Base-by-base conservation (phyloP, 2,113 vertebrate genomes). In the Ursus arctos region DNA sequence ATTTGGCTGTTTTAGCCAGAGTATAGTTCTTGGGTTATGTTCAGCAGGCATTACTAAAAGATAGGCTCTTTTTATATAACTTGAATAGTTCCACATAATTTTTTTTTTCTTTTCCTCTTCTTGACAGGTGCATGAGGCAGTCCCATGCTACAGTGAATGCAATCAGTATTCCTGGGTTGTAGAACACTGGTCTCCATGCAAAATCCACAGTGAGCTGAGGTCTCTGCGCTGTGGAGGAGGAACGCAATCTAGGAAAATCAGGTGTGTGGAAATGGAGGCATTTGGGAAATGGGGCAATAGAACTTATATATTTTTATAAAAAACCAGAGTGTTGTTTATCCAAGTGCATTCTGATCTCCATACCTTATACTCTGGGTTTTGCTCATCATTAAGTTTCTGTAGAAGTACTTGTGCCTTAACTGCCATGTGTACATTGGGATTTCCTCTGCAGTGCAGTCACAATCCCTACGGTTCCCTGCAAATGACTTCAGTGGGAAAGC, bases 101-200 rank as follows among this genome's bases (percentile, higher is more conserved):
- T 98, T 97, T 83, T 94, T 94, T 94, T 97, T 97, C 88, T 97
- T 95, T 98, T 97, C 96, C 91, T 94, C 9, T 67, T 95, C 61
- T 97, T 98, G 97, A 92, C 98, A 99, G 99, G 99, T 99, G 98
- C 99, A 99, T 31, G 99, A 99, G 98, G 99, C 99, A 36, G 98
- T 99, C 97, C 99, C 99, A 2, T 99, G 99, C 98, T 99, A 99
- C 98, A 99, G 97, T 6, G 99, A 99, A 83, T 99, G 99, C 98
- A 98, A 99, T 99, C 99, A 99, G 96, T 99, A 99, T 88, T 98
- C 99, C 87, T 99, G 99, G 99, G 98, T 98, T 96, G 98, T 98
- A 51, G 99, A 99, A 95, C 99, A 99, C 1, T 99, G 99, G 99
- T 99, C 99, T 98, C 99, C 99, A 15, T 99, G 99, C 98, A 99